Evolutionary conservation across 2,888 invertebrate species (phyloP), one percentile per base, ranked within the genome.

Genomic region (Synanthedon andrenaeformis): DNA sequence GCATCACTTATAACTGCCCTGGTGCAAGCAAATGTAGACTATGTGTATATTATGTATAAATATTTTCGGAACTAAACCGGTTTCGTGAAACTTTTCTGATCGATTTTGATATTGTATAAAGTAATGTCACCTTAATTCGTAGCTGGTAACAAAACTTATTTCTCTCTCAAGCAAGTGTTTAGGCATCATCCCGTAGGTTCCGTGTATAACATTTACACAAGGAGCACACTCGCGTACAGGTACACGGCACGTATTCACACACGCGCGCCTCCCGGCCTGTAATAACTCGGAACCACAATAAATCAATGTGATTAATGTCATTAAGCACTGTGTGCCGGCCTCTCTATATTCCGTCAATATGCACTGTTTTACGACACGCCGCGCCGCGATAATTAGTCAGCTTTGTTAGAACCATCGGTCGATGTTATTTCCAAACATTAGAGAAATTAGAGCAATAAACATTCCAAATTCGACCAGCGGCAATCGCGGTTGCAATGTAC

Each of bases 261-360:
- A 79, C 79, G 60, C 60, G 59, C 64, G 60, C 59, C 72, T 74
- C 74, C 80, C 79, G 79, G 84, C 85, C 87, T 86, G 87, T 87
- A 87, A 87, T 87, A 87, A 87, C 87, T 87, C 86, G 87, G 86
- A 86, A 86, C 87, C 87, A 86, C 87, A 86, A 87, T 87, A 87
- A 87, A 87, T 87, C 87, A 87, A 87, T 86, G 86, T 87, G 87
- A 87, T 87, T 87, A 87, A 87, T 87, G 87, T 85, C 87, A 87
- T 87, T 87, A 87, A 86, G 87, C 84, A 86, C 83, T 84, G 85
- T 84, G 85, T 83, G 87, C 86, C 79, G 84, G 85, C 83, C 86
- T 86, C 86, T 86, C 87, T 86, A 87, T 87, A 87, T 86, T 87
- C 86, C 85, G 86, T 87, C 87, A 87, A 87, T 86, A 86, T 86